Conservation (phyloP, 1,140 invertebrate genomes). For the Drosophila nikananu region DNA sequence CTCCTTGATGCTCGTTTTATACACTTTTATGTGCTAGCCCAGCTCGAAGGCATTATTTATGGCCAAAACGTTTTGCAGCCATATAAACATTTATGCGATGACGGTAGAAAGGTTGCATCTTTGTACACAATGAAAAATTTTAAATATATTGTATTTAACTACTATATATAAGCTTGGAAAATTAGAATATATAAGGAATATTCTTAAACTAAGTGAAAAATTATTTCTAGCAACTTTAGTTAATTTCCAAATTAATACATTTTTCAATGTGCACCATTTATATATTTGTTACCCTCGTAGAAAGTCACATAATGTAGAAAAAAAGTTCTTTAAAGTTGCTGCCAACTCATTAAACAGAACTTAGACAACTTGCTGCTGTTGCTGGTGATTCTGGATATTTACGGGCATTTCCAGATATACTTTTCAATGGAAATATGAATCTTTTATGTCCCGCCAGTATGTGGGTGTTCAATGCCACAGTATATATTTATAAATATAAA, state of each 20-base stretch:
- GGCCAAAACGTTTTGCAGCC: constrained; percentile 52
- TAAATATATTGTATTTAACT: too few relatives aligned
- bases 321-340: constrained; percentile 19
- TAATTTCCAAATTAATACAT: neutral
- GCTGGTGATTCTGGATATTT: constrained; percentile 19
- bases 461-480: constrained; percentile 22
- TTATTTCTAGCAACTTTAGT: too few relatives aligned
- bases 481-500: neutral
- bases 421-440: constrained; percentile 42
- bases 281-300: neutral
- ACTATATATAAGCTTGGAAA: too few relatives aligned
- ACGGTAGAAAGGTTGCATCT: constrained; percentile 19
- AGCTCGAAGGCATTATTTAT: constrained; percentile 75
- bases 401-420: constrained; percentile 34
- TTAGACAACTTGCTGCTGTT: constrained; percentile 27
- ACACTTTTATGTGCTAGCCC: constrained; percentile 46
- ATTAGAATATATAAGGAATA: too few relatives aligned
- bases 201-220: neutral
- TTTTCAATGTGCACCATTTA: neutral
- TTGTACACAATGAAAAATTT: neutral
- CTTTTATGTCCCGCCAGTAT: constrained; percentile 23
- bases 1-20: constrained; percentile 49
- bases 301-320: constrained; percentile 8
- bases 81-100: constrained; percentile 24
- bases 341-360: constrained; percentile 38